Percentiles rank a stretch among this genome's conserved stretches.
Evolutionary conservation across 2,888 invertebrate species (phyloP).

Genomic region (Nymphalis c-album): DNA sequence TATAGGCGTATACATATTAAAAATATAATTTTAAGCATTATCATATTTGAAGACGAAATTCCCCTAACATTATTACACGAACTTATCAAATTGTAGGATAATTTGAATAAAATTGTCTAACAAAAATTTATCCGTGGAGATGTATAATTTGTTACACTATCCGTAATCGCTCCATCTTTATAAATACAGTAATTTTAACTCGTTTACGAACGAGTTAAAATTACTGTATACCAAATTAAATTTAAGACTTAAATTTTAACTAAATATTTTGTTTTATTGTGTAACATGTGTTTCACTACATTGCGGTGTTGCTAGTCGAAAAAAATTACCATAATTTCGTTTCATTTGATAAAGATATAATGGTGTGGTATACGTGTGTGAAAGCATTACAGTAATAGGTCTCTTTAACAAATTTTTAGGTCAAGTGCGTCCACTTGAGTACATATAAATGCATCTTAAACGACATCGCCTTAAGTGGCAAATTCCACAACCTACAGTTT

Average conservation of each 20-base stretch:
- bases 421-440: slow-evolving; percentile 39
- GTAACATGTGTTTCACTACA: neutral
- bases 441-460: slow-evolving; percentile 30
- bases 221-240: no score
- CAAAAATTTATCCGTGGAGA: slow-evolving; percentile 47
- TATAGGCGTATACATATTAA: no score
- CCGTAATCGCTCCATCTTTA: slow-evolving; percentile 33
- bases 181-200: slow-evolving; percentile 38
- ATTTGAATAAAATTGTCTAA: slow-evolving; percentile 53
- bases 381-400: slow-evolving; percentile 34
- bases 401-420: slow-evolving; percentile 36
- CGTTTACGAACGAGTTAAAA: slow-evolving; percentile 24
- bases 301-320: neutral
- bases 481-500: slow-evolving; percentile 21
- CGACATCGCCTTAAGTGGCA: slow-evolving; percentile 27
- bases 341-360: neutral
- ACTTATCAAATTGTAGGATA: slow-evolving; percentile 46
- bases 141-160: slow-evolving; percentile 43
- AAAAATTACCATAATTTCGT: neutral
- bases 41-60: no score
- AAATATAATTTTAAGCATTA: no score
- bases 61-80: neutral
- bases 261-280: neutral
- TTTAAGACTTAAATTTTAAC: slow-evolving; percentile 24
- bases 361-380: slow-evolving; percentile 20